A percentile compares a stretch with the other conserved stretches of the same genome.
These are phyloP conservation scores for Uromys caudimaculatus DNA, from an alignment of 2,797 vertebrate genomes.

Conservation along the genomic window DNA sequence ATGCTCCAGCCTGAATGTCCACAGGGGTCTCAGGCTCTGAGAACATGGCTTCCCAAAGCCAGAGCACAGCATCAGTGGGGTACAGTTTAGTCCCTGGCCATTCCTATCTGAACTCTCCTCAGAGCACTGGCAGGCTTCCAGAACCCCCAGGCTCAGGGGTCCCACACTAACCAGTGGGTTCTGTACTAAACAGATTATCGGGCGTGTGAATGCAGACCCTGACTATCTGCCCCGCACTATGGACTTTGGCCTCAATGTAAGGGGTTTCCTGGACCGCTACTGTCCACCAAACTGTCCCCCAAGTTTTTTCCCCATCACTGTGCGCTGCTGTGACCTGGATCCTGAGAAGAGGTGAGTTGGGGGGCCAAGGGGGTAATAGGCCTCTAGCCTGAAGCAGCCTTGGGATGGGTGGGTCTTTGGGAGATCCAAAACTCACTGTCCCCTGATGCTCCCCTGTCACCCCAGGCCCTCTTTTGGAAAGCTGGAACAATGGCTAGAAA, in stretches of 20 bases:
- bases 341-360: slow-evolving; percentile 94
- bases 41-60: neutral
- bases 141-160: rapidly evolving
- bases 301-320: slow-evolving; percentile 96
- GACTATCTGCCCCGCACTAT: slow-evolving; percentile 96
- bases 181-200: slow-evolving; percentile 92
- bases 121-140: neutral
- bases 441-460: rapidly evolving
- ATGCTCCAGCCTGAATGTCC: neutral
- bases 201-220: slow-evolving; percentile 96
- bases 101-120: neutral
- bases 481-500: slow-evolving; percentile 96
- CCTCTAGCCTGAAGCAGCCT: neutral
- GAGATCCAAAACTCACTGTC: neutral
- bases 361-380: too few relatives aligned
- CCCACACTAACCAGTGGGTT: neutral
- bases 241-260: slow-evolving; percentile 96
- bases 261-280: slow-evolving; percentile 96
- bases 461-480: slow-evolving; percentile 94
- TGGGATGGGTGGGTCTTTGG: rapidly evolving
- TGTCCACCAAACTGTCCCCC: slow-evolving; percentile 93
- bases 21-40: neutral
- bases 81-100: neutral
- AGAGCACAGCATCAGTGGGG: neutral
- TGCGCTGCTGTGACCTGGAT: slow-evolving; percentile 96